These are phyloP conservation scores for Lerema accius DNA, from an alignment of 1,140 invertebrate species.

Conservation along the genomic window DNA sequence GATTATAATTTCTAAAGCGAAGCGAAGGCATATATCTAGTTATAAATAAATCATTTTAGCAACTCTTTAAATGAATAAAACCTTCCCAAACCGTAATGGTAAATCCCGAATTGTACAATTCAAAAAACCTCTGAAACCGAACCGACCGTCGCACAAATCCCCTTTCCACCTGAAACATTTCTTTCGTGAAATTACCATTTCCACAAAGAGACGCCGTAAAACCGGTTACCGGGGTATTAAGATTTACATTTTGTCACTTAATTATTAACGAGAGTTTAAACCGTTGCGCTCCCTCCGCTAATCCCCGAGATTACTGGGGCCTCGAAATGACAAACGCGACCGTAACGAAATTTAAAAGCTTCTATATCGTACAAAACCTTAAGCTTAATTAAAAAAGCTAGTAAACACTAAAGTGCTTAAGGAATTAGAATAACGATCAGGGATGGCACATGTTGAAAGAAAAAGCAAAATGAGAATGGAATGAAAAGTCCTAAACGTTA, in stretches of 20 bases:
- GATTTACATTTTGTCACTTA: constrained; percentile 63
- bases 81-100: neutral
- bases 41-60: neutral
- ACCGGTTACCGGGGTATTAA: constrained; percentile 49
- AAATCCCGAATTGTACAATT: neutral
- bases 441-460: no score
- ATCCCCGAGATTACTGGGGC: constrained; percentile 39
- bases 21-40: neutral
- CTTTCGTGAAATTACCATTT: constrained; percentile 39
- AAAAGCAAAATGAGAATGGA: no score
- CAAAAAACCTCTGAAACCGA: neutral
- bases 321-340: constrained; percentile 42
- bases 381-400: constrained; percentile 8
- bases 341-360: constrained; percentile 33
- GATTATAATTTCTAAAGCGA: neutral
- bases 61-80: neutral
- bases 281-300: constrained; percentile 42
- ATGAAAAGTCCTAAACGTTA: no score
- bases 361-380: neutral
- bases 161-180: constrained; percentile 12
- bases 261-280: constrained; percentile 62
- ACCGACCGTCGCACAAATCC: neutral
- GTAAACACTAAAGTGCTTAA: no score
- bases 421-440: no score
- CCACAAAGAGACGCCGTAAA: constrained; percentile 45